A percentile compares a stretch with the other conserved stretches of the same genome.
phyloP scores from a whole-genome alignment of 2,113 vertebrate genomes.

The Ivindomyrus marchei region DNA sequence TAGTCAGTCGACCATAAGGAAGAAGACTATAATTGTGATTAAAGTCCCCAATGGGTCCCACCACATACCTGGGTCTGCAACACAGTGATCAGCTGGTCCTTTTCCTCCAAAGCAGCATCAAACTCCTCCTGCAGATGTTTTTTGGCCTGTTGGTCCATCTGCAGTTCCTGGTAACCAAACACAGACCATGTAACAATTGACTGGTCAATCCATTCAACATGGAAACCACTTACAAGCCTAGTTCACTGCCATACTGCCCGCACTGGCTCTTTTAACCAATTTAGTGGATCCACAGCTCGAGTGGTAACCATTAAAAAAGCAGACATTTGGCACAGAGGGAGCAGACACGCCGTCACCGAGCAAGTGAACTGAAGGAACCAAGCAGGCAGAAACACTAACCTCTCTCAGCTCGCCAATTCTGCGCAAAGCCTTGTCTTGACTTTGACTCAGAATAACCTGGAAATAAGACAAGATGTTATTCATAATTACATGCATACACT shows the following conservation, averaged over 20 bases:
- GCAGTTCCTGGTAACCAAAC: slow-evolving; percentile 71
- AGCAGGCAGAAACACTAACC: slow-evolving; percentile 54
- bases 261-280: not conserved
- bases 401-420: slow-evolving; percentile 90
- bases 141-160: slow-evolving; percentile 96
- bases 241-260: not conserved
- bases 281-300: not conserved
- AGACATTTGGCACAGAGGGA: not conserved
- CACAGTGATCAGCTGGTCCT: slow-evolving; percentile 90
- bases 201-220: not conserved
- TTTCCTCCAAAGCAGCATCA: slow-evolving; percentile 88
- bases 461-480: slow-evolving; percentile 14
- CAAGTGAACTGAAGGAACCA: not conserved
- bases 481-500: not conserved
- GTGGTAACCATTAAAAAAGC: not conserved
- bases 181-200: not conserved
- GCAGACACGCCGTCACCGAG: not conserved
- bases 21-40: not conserved
- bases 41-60: not conserved
- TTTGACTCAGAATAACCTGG: slow-evolving; percentile 87
- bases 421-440: slow-evolving; percentile 91
- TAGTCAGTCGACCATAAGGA: not conserved
- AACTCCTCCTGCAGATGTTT: slow-evolving; percentile 97
- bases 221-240: not conserved
- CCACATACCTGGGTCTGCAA: slow-evolving; percentile 82